Conservation (phyloP, 64 coral and sea anemone genomes). For the Dendrophyllia cribrosa region DNA sequence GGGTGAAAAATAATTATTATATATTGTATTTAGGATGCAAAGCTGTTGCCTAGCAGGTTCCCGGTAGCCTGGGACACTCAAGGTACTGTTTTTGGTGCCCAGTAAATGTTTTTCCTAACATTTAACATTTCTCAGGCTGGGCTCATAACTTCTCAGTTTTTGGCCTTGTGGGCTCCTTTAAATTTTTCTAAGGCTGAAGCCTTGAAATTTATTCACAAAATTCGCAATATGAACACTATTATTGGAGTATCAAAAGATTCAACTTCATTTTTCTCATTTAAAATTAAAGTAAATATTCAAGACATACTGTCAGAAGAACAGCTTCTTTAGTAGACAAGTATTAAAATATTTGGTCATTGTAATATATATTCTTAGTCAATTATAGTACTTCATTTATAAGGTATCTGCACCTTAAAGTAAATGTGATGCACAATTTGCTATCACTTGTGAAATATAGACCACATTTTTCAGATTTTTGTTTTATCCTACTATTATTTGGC, state of each 20-base stretch:
- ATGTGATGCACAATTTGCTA: too few relatives aligned
- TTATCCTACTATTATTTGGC: conserved; percentile 2
- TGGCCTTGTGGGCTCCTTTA: too few relatives aligned
- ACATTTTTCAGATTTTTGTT: not conserved
- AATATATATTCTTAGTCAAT: too few relatives aligned
- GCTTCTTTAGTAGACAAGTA: not conserved
- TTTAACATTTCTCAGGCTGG: too few relatives aligned
- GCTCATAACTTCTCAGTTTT: too few relatives aligned
- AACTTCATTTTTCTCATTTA: conserved; percentile 20
- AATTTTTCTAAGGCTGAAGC: too few relatives aligned
- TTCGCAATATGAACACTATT: conserved; percentile 19
- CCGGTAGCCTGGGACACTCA: too few relatives aligned
- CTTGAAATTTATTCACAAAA: not conserved
- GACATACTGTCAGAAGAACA: conserved; percentile 4
- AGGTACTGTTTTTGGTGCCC: too few relatives aligned
- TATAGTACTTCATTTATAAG: not conserved
- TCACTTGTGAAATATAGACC: not conserved
- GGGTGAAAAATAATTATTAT: conserved; percentile 11
- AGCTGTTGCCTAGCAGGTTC: too few relatives aligned
- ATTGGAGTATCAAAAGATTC: conserved; percentile 2
- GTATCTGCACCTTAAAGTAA: conserved; percentile 1
- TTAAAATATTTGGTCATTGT: too few relatives aligned
- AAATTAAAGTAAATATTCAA: not conserved
- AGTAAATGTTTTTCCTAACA: too few relatives aligned
- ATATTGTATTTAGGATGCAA: conserved; percentile 9